Evolutionary conservation across 2,888 invertebrate genomes (phyloP).

Genomic region (Sminthurides aquaticus): DNA sequence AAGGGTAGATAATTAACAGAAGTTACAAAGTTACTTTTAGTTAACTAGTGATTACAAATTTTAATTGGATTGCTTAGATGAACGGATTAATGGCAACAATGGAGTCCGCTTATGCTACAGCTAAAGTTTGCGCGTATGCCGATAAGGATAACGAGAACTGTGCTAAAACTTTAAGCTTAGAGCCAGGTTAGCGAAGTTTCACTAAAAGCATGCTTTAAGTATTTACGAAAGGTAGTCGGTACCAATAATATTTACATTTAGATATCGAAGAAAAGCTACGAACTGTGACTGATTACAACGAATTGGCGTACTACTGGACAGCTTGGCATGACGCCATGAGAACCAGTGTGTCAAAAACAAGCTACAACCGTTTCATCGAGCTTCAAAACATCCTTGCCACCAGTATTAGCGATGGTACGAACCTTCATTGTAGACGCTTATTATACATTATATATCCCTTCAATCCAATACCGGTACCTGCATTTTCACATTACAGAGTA

Average conservation of each 20-base stretch:
- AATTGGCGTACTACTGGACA: slow-evolving; percentile 23
- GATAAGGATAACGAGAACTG: slow-evolving; percentile 31
- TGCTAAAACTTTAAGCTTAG: slow-evolving; percentile 26
- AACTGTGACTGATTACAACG: slow-evolving; percentile 11
- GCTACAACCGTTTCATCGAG: slow-evolving; percentile 24
- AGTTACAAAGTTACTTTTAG: not conserved
- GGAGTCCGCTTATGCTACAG: slow-evolving; percentile 46
- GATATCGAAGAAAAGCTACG: slow-evolving; percentile 14
- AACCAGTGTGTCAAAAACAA: slow-evolving; percentile 20
- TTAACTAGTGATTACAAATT: slow-evolving; percentile 1
- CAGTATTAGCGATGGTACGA: not conserved
- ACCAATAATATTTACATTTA: not conserved
- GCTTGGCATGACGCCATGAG: slow-evolving; percentile 30
- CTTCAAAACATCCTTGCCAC: slow-evolving; percentile 14
- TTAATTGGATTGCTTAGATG: slow-evolving; percentile 26
- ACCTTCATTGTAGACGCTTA: not conserved
- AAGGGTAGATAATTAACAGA: not conserved
- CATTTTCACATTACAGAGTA: slow-evolving; percentile 20
- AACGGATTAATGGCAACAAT: slow-evolving; percentile 44
- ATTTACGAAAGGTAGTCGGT: not conserved
- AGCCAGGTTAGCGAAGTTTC: slow-evolving; percentile 5
- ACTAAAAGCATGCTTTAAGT: not conserved
- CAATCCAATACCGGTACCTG: not conserved
- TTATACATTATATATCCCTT: slow-evolving; percentile 9
- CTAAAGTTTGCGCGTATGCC: slow-evolving; percentile 43